These are phyloP conservation scores for Bubo blakistoni DNA, from an alignment of 2,113 vertebrate genomes.

Conservation along the genomic window DNA sequence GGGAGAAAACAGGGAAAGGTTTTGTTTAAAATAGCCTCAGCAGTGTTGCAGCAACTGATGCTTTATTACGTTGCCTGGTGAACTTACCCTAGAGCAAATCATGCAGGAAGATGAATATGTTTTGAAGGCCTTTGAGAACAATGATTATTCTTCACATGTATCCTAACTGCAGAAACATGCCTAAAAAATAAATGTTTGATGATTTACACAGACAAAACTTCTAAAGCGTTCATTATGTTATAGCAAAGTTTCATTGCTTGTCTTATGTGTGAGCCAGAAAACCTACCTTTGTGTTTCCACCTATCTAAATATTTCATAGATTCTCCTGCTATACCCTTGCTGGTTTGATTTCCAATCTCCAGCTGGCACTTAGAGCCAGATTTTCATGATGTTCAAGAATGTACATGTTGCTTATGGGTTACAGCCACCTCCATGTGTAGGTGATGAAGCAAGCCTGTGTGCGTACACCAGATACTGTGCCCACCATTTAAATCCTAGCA, in stretches of 20 bases:
- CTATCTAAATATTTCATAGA: not conserved
- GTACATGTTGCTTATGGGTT: not conserved
- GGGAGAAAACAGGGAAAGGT: not conserved
- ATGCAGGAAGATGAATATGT: not conserved
- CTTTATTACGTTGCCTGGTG: not conserved
- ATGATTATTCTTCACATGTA: not conserved
- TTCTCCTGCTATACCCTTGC: not conserved
- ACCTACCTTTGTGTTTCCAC: not conserved
- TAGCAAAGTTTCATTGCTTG: not conserved
- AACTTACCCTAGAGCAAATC: not conserved
- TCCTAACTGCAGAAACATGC: not conserved
- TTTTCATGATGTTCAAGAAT: not conserved
- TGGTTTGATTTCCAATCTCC: slow-evolving; percentile 33
- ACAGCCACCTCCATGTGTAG: not conserved
- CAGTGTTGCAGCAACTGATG: not conserved
- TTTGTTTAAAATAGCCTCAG: not conserved
- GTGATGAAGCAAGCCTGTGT: not conserved
- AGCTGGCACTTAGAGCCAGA: not conserved
- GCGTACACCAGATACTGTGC: not conserved
- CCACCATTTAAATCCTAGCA: not conserved
- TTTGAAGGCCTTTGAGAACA: not conserved
- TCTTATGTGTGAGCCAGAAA: not conserved
- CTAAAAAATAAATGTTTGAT: not conserved
- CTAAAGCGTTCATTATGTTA: not conserved
- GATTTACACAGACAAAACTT: not conserved